Evolutionary conservation across 1,140 invertebrate species (phyloP).

Genomic region (Ostrea denselamellosa): DNA sequence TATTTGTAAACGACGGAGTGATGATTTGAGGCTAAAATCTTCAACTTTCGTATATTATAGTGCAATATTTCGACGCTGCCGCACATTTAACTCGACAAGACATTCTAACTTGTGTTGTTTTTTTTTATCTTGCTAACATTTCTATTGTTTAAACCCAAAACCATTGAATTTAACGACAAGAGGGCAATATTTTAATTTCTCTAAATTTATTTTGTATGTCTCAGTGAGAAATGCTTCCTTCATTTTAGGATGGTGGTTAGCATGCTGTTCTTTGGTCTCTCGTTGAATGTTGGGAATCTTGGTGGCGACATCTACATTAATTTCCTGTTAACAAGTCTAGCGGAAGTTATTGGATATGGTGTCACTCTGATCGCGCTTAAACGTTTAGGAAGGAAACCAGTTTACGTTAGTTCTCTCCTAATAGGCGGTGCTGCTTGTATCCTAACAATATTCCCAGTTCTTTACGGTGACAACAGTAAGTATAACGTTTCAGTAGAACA

Average conservation of each 20-base stretch:
- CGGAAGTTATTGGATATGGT: constrained; percentile 87
- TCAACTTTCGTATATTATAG: too few species aligned
- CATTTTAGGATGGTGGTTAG: constrained; percentile 65
- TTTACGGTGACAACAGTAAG: constrained; percentile 57
- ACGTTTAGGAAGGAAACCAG: constrained; percentile 59
- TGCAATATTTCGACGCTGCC: too few species aligned
- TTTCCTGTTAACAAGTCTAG: constrained; percentile 80
- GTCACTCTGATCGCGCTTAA: constrained; percentile 59
- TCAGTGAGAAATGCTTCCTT: neutral
- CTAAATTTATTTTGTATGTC: too few species aligned
- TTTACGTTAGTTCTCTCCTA: constrained; percentile 60
- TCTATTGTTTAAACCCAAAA: too few species aligned
- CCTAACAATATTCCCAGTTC: constrained; percentile 56
- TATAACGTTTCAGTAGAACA: neutral
- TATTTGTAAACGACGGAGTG: neutral
- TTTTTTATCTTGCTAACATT: too few species aligned
- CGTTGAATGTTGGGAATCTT: constrained; percentile 73
- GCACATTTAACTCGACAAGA: too few species aligned
- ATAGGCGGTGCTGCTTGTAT: constrained; percentile 62
- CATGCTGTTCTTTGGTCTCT: constrained; percentile 80
- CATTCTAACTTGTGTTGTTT: too few species aligned
- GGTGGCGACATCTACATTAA: constrained; percentile 73
- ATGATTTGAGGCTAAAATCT: too few species aligned
- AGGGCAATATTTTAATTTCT: too few species aligned
- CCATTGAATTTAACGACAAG: too few species aligned